A percentile compares a stretch with the other conserved stretches of the same genome.
Conservation (phyloP, 2,797 vertebrate genomes). For the Pantherophis alleghaniensis region DNA sequence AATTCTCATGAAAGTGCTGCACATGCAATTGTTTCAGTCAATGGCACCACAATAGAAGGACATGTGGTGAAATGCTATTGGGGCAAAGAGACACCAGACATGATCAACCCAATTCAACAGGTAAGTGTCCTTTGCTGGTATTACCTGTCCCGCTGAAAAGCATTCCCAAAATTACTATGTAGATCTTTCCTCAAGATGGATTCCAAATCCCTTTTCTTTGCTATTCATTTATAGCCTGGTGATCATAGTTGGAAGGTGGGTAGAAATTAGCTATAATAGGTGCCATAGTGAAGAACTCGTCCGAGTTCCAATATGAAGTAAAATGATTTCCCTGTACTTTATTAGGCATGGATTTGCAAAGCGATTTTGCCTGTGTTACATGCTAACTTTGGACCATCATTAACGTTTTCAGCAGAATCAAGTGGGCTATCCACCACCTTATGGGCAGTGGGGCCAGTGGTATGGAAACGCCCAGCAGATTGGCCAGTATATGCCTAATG, state of each 20-base stretch:
- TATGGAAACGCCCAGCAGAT: slow-evolving; percentile 93
- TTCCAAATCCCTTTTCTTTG: not conserved
- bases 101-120: slow-evolving; percentile 91
- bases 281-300: not conserved
- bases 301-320: not conserved
- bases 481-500: slow-evolving; percentile 93
- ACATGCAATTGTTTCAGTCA: slow-evolving; percentile 95
- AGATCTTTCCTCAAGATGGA: not conserved
- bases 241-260: not conserved
- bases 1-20: slow-evolving; percentile 94
- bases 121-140: slow-evolving; percentile 50
- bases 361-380: not conserved
- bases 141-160: not conserved
- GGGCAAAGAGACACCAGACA: slow-evolving; percentile 96
- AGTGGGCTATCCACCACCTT: slow-evolving; percentile 88
- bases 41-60: slow-evolving; percentile 92
- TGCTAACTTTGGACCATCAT: slow-evolving; percentile 7
- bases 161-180: not conserved
- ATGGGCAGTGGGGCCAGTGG: slow-evolving; percentile 97
- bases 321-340: not conserved
- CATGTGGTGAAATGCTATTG: slow-evolving; percentile 97
- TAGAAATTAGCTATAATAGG: not conserved
- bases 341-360: not conserved
- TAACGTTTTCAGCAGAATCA: slow-evolving; percentile 82
- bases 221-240: not conserved